These are phyloP conservation scores for Megalonaias nervosa DNA, from an alignment of 1,140 invertebrate genomes.

Conservation along the genomic window DNA sequence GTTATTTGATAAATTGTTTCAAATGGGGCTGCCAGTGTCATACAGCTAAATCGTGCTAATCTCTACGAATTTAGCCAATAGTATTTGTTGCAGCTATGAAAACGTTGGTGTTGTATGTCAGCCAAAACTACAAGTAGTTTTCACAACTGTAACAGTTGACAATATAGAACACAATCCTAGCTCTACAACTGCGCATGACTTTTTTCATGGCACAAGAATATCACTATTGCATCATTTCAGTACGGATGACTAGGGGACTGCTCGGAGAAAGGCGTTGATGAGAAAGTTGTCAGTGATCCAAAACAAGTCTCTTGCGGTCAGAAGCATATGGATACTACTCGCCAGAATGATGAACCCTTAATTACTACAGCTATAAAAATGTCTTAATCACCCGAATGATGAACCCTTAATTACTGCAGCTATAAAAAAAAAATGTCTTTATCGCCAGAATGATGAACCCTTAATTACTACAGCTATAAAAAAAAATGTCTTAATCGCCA, in stretches of 20 bases:
- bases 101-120: slow-evolving; percentile 36
- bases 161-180: slow-evolving; percentile 52
- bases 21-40: slow-evolving; percentile 33
- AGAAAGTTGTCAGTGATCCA: too few relatives aligned
- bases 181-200: slow-evolving; percentile 34
- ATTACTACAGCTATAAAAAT: too few relatives aligned
- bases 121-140: slow-evolving; percentile 27
- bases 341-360: too few relatives aligned
- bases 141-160: slow-evolving; percentile 40
- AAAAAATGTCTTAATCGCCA: too few relatives aligned
- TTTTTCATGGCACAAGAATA: slow-evolving; percentile 43
- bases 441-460: too few relatives aligned
- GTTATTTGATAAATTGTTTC: slow-evolving; percentile 37
- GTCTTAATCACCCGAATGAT: too few relatives aligned
- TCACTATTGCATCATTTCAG: slow-evolving; percentile 50
- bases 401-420: too few relatives aligned
- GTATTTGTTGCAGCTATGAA: slow-evolving; percentile 1
- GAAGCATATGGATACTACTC: too few relatives aligned
- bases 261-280: too few relatives aligned
- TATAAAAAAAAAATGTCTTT: too few relatives aligned
- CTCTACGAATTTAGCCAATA: slow-evolving; percentile 24
- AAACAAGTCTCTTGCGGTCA: too few relatives aligned
- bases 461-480: too few relatives aligned
- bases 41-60: slow-evolving; percentile 36
- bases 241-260: background rate